Conservation (phyloP, 2,888 invertebrate genomes). For the Coecobrya sp. region DNA sequence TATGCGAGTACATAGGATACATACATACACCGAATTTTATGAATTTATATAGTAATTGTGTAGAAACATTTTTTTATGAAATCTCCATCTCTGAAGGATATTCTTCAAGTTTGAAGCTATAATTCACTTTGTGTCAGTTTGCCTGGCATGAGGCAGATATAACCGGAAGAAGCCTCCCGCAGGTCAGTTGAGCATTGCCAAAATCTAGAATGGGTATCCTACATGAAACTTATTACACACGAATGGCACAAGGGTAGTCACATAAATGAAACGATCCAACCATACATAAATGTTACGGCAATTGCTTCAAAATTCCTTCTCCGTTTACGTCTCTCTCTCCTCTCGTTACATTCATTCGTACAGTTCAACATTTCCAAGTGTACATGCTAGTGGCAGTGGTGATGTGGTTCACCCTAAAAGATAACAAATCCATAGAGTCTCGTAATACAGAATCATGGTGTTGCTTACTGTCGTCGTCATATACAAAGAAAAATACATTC, state of each 20-base stretch:
- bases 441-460: conserved; percentile 17
- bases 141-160: conserved; percentile 79
- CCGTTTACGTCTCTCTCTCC: conserved; percentile 16
- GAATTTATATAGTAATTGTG: background rate
- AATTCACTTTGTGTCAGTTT: conserved; percentile 76
- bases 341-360: background rate
- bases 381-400: conserved; percentile 9
- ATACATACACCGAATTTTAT: background rate
- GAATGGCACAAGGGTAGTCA: conserved; percentile 37
- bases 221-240: conserved; percentile 1
- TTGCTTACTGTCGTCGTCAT: conserved; percentile 49
- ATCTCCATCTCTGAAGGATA: conserved; percentile 72
- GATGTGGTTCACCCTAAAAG: conserved; percentile 40
- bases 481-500: background rate
- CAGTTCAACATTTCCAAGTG: conserved; percentile 32
- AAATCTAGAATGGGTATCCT: conserved; percentile 56
- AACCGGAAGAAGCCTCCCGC: conserved; percentile 79
- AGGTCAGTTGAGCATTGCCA: conserved; percentile 80
- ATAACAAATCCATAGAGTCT: conserved; percentile 52
- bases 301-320: conserved; percentile 65
- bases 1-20: background rate
- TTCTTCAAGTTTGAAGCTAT: conserved; percentile 77
- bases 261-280: conserved; percentile 59
- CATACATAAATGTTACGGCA: conserved; percentile 57
- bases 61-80: conserved; percentile 69